Percentiles rank a stretch among this genome's conserved stretches.
Evolutionary conservation across 2,797 vertebrate genomes (phyloP).

Genomic region (Mus caroli): DNA sequence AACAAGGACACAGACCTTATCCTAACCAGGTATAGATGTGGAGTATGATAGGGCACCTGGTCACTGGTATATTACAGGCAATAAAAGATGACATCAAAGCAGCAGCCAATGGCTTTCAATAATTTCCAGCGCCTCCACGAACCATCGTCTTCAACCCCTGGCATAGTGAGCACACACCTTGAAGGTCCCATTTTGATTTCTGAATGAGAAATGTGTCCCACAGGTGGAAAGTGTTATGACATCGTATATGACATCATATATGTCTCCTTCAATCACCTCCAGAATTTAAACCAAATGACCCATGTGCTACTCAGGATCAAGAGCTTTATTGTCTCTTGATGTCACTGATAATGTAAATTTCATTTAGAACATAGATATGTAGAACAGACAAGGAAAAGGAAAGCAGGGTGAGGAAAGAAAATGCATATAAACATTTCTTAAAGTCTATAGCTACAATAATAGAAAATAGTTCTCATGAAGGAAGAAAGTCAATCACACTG

Average conservation of each 20-base stretch:
- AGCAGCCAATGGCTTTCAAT: background rate
- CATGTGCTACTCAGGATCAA: background rate
- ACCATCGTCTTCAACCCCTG: background rate
- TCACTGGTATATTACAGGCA: background rate
- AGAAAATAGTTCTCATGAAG: constrained; percentile 37
- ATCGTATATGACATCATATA: background rate
- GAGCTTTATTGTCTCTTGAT: constrained; percentile 40
- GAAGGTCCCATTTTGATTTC: background rate
- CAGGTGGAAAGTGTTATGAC: background rate
- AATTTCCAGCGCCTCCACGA: background rate
- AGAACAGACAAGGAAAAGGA: constrained; percentile 27
- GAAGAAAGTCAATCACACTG: background rate
- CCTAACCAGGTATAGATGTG: background rate
- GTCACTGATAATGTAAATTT: constrained; percentile 39
- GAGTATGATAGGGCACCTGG: background rate
- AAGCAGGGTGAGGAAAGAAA: background rate
- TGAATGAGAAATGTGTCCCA: background rate
- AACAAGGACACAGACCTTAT: background rate
- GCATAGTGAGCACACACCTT: background rate
- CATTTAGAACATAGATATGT: background rate
- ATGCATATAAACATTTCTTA: background rate
- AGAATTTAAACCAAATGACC: constrained; percentile 5
- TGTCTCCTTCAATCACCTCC: background rate
- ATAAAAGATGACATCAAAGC: background rate
- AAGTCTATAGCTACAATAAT: constrained; percentile 31